Base-by-base conservation (phyloP, 1,140 invertebrate genomes). In the Drosophila parvula region DNA sequence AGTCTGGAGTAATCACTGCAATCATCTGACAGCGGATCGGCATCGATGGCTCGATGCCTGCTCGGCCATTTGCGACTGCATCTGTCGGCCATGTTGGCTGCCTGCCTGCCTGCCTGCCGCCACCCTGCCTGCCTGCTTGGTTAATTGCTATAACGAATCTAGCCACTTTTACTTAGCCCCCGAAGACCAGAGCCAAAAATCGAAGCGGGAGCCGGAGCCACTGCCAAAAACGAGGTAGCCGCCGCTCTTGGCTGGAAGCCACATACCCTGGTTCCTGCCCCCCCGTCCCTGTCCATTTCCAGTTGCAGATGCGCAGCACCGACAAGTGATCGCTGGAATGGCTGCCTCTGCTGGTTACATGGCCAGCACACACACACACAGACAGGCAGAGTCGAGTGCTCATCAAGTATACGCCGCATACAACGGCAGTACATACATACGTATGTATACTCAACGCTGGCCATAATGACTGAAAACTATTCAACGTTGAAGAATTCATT, bases 401-500 rank as follows among this genome's bases (percentile, higher is more conserved):
- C 79, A 82, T 82, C 80, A 82, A 82, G 75, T 79, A 82, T 82
- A 83, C 80, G 70, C 79, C 80, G 53, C 64, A 64, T 62, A 67
- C 69, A 85, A 78, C 77, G 58, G 30, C 74, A 50, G 40, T 57
- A 53, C 28, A 40, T 48, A 62, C n/a, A n/a, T 41, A 53, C 58
- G 36, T 67, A 44, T n/a, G 48, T 55, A 65, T 43, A 53, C 61
- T 67, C 78, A 22, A 67, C 61, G 57, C 51, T 64, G 51, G 62
- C 80, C 74, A 83, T 91, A 91, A 91, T 91, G 79, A 91, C 89
- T 91, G 89, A 89, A 90, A 91, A 91, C 89, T 91, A 91, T 91
- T 91, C 89, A 91, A 91, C 89, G 89, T 85, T 91, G 89, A 91
- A 91, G 89, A 91, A 91, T 91, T 91, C 90, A 91, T 91, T 91